phyloP scores from a whole-genome alignment of 2,797 vertebrate genomes.

The Remorina albescens region DNA sequence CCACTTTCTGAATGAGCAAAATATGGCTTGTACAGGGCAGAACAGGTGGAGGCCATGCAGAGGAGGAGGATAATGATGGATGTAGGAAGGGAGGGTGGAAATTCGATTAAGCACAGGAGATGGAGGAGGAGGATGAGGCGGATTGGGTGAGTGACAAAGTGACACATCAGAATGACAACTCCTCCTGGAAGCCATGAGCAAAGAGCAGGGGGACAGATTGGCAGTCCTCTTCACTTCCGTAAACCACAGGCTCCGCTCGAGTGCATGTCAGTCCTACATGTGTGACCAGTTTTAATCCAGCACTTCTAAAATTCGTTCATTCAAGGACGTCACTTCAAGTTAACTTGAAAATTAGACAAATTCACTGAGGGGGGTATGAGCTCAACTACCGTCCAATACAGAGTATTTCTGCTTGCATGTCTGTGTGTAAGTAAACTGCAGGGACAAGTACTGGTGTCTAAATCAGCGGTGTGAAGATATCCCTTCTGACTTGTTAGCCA shows the following conservation, averaged over 20 bases:
- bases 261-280: conserved; percentile 14
- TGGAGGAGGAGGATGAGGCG: conserved; percentile 27
- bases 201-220: conserved; percentile 58
- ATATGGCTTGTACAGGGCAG: conserved; percentile 38
- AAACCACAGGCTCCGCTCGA: conserved; percentile 28
- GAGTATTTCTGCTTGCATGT: conserved; percentile 30
- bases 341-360: conserved; percentile 31
- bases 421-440: conserved; percentile 28
- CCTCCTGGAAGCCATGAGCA: conserved; percentile 71
- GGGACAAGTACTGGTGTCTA: conserved; percentile 56
- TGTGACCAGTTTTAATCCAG: conserved; percentile 24
- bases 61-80: conserved; percentile 66
- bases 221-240: conserved; percentile 36
- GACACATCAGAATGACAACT: conserved; percentile 76
- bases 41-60: conserved; percentile 74
- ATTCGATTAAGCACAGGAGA: conserved; percentile 50
- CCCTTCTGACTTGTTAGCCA: conserved; percentile 62
- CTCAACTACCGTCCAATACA: conserved; percentile 36
- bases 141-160: conserved; percentile 72
- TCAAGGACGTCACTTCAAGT: conserved; percentile 23
- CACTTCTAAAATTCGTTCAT: conserved; percentile 11
- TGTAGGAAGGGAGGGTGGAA: conserved; percentile 58
- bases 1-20: conserved; percentile 32
- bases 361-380: conserved; percentile 32
- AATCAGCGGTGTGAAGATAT: conserved; percentile 62